Percentiles rank a stretch among this genome's conserved stretches.
phyloP scores from a whole-genome alignment of 2,113 vertebrate species.

The Notechis scutatus region DNA sequence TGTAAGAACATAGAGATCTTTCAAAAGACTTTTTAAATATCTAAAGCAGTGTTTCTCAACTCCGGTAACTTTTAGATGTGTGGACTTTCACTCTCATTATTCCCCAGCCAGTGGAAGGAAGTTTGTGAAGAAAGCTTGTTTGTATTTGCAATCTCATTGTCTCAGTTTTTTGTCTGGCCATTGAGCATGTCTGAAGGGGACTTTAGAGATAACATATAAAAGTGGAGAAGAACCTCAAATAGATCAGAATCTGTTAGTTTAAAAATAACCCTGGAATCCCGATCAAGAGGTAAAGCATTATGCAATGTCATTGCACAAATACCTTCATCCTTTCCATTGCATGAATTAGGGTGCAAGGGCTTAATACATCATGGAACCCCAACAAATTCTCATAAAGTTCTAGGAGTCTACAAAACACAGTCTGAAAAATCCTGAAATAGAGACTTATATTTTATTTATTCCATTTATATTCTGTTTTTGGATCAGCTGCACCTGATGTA shows the following conservation, averaged over 20 bases:
- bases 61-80: neutral
- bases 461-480: neutral
- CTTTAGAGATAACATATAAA: neutral
- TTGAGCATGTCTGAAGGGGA: neutral
- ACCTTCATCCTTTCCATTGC: neutral
- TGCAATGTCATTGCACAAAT: neutral
- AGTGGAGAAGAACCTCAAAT: neutral
- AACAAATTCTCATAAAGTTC: neutral
- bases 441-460: neutral
- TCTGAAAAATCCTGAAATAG: neutral
- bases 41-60: neutral
- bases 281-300: neutral
- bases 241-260: neutral
- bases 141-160: neutral
- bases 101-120: neutral
- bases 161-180: neutral
- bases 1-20: neutral
- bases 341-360: neutral
- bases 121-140: neutral
- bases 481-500: neutral
- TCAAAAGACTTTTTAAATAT: neutral
- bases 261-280: neutral
- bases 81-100: neutral
- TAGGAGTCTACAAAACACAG: neutral
- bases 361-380: neutral